These are phyloP conservation scores for Rhyzopertha dominica DNA, from an alignment of 1,140 invertebrate species.

Conservation along the genomic window DNA sequence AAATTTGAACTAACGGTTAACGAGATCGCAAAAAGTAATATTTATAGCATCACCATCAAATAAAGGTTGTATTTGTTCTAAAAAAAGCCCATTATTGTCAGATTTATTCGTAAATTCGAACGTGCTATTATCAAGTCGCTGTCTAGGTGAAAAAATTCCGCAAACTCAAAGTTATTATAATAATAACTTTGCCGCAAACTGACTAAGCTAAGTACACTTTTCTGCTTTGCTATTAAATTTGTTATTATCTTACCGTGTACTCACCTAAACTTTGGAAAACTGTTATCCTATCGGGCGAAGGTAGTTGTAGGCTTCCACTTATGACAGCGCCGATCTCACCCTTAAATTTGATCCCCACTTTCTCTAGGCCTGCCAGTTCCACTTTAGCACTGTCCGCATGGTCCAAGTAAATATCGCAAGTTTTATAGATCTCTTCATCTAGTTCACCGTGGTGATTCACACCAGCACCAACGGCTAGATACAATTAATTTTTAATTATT, in stretches of 20 bases:
- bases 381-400: slow-evolving; percentile 38
- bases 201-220: not conserved
- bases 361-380: slow-evolving; percentile 42
- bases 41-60: too few relatives aligned
- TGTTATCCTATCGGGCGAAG: slow-evolving; percentile 22
- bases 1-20: too few relatives aligned
- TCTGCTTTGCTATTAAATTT: slow-evolving; percentile 10
- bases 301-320: slow-evolving; percentile 13
- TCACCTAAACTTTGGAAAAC: slow-evolving; percentile 45
- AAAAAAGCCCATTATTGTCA: too few relatives aligned
- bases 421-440: slow-evolving; percentile 40
- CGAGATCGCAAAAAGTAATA: too few relatives aligned
- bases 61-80: too few relatives aligned
- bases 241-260: slow-evolving; percentile 11
- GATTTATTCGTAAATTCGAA: too few relatives aligned
- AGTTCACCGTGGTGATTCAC: slow-evolving; percentile 43
- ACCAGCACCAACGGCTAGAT: slow-evolving; percentile 49
- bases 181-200: too few relatives aligned
- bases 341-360: slow-evolving; percentile 33
- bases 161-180: too few relatives aligned
- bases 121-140: too few relatives aligned
- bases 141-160: too few relatives aligned
- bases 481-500: too few relatives aligned
- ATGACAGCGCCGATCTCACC: slow-evolving; percentile 46
- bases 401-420: slow-evolving; percentile 44